Percentiles rank a stretch among this genome's conserved stretches.
Conservation (phyloP, 2,797 vertebrate genomes). For the Ctenopoma kingsleyae region DNA sequence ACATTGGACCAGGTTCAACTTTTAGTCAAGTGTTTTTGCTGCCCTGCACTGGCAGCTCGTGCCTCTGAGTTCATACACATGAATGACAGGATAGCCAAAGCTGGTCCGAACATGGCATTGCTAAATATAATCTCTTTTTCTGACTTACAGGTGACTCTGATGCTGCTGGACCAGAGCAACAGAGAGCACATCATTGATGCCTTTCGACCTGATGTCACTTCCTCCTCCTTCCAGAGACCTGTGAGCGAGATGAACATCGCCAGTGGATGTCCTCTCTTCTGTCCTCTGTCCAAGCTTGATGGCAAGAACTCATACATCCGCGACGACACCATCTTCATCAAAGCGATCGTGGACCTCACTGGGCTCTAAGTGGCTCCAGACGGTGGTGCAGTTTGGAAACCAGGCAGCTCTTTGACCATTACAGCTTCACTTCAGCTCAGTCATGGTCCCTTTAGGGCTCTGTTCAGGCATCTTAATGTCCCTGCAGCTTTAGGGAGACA, state of each 20-base stretch:
- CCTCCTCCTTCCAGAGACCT: constrained; percentile 96
- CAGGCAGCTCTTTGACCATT: constrained; percentile 67
- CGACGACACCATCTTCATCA: constrained; percentile 97
- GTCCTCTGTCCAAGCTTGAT: constrained; percentile 93
- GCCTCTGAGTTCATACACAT: too few species aligned
- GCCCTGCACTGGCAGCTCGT: too few species aligned
- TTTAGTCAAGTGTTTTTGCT: too few species aligned
- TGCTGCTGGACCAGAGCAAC: constrained; percentile 98
- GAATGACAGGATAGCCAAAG: too few species aligned
- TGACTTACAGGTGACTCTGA: constrained; percentile 91
- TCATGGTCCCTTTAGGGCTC: constrained; percentile 52
- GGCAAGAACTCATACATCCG: constrained; percentile 94
- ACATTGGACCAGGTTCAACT: too few species aligned
- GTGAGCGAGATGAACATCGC: constrained; percentile 98
- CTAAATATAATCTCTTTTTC: too few species aligned
- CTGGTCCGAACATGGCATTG: too few species aligned
- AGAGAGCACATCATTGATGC: constrained; percentile 97
- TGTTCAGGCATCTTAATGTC: constrained; percentile 48
- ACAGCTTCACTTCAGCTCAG: constrained; percentile 59
- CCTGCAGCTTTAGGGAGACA: constrained; percentile 56
- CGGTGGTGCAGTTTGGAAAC: constrained; percentile 38
- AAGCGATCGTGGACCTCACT: constrained; percentile 97
- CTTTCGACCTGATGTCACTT: constrained; percentile 93
- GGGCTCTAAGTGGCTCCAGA: constrained; percentile 85
- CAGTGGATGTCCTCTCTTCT: constrained; percentile 97